A percentile compares a stretch with the other conserved stretches of the same genome.
Evolutionary conservation across 53 echinoderm and acorn worm genomes (phyloP).

Genomic region (Zoroaster sp.): DNA sequence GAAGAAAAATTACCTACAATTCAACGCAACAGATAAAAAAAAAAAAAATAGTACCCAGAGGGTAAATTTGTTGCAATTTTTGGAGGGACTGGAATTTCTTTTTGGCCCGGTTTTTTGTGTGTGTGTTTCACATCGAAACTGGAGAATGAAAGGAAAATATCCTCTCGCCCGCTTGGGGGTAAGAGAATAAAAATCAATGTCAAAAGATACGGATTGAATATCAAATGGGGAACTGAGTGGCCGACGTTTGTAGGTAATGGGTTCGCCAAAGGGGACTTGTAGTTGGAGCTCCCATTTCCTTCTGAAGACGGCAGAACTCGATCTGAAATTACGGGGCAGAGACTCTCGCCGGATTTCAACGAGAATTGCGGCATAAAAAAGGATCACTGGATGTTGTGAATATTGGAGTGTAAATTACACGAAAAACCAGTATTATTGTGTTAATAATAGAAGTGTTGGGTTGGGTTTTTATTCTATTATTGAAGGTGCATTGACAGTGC

Average conservation of each 20-base stretch:
- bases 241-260: constrained; percentile 34
- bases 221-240: constrained; percentile 32
- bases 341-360: background rate
- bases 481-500: no score
- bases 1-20: constrained; percentile 13
- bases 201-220: constrained; percentile 30
- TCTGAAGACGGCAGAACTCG: background rate
- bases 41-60: background rate
- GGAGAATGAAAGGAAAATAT: constrained; percentile 42
- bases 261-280: constrained; percentile 13
- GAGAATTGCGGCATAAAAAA: background rate
- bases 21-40: background rate
- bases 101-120: background rate
- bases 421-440: no score
- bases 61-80: constrained; percentile 44
- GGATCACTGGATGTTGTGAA: background rate
- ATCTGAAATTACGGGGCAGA: background rate
- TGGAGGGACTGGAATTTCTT: background rate
- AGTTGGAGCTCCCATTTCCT: background rate
- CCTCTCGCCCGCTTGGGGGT: background rate
- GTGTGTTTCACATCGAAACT: constrained; percentile 12
- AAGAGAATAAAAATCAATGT: constrained; percentile 15
- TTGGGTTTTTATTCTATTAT: no score
- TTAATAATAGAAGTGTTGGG: no score
- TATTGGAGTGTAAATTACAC: background rate